Percentiles rank a stretch among this genome's conserved stretches.
Evolutionary conservation across 2,797 vertebrate species (phyloP).

Genomic region (Cynopterus sphinx): DNA sequence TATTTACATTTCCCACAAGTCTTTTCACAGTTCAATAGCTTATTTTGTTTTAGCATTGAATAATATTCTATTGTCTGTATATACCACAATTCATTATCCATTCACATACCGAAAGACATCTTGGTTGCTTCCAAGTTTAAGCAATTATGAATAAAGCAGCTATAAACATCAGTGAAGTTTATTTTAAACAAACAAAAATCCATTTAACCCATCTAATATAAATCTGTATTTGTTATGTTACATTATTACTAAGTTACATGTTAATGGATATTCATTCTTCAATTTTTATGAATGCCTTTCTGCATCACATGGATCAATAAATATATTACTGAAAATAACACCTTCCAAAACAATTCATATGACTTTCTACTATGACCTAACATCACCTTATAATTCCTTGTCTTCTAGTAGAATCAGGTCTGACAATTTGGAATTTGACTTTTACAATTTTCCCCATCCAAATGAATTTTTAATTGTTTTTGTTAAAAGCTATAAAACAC

Average conservation of each 20-base stretch:
- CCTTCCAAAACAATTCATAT: not conserved
- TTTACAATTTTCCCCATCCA: not conserved
- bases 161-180: conserved; percentile 22
- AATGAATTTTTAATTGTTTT: not conserved
- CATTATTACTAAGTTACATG: not conserved
- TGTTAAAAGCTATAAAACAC: not conserved
- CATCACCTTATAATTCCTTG: not conserved
- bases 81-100: not conserved
- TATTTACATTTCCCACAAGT: not conserved
- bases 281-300: conserved; percentile 30
- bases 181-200: conserved; percentile 43
- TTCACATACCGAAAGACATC: not conserved
- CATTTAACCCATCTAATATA: not conserved
- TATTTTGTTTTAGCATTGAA: not conserved
- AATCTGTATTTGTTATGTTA: not conserved
- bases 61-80: not conserved
- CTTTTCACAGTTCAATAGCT: not conserved
- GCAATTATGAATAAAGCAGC: not conserved
- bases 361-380: not conserved
- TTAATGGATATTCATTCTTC: not conserved
- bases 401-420: not conserved
- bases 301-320: not conserved
- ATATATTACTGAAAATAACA: not conserved
- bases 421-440: not conserved
- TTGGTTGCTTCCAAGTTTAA: not conserved